Evolutionary conservation across 1,140 invertebrate species (phyloP), one percentile per base, ranked within the genome.

Genomic region (Brachionus asplanchnoidis): DNA sequence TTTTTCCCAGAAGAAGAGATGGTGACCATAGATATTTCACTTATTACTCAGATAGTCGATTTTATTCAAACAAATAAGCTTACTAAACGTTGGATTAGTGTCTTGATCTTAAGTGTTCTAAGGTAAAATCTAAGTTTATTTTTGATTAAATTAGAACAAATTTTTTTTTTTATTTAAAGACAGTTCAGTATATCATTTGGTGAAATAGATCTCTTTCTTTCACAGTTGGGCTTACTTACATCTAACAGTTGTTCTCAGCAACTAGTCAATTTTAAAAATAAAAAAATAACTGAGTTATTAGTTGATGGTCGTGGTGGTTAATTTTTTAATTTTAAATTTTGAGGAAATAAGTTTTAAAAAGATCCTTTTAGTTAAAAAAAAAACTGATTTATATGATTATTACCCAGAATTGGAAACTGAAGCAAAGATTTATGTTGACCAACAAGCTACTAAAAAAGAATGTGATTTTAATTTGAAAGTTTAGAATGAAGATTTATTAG

Each of bases 361-460:
- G 14, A 17, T 65, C 17, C 20, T 65, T n/a, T 9, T 65, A 23
- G 28, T 4, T 70, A 32, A 28, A 73, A 36, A n/a, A 36, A 42
- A 73, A 14, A 3, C 68, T 42, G 11, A 6, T 40, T 17, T 73
- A 14, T 44, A 46, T 75, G 70, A 75, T 44, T 75, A 75, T 44
- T 75, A 23, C 36, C 70, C 40, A 14, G 70, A 75, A 75, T 42
- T 75, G 40, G 70, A 75, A 75, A 75, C 1, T 75, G 32, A 44
- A 42, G 70, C 70, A 17, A 75, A 44, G 40, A 68, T 68, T 68
- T 68, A 68, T 68, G 65, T 68, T 12, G 65, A 68, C 65, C 26
- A 68, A 68, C 26, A 68, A 68, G 65, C 65, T n/a, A 68, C 3
- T 2, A 68, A 68, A 68, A 68, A 32, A 32, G 28, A 68, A 68